phyloP scores from a whole-genome alignment of 2,797 vertebrate species.

The Sebastes wilsoni region DNA sequence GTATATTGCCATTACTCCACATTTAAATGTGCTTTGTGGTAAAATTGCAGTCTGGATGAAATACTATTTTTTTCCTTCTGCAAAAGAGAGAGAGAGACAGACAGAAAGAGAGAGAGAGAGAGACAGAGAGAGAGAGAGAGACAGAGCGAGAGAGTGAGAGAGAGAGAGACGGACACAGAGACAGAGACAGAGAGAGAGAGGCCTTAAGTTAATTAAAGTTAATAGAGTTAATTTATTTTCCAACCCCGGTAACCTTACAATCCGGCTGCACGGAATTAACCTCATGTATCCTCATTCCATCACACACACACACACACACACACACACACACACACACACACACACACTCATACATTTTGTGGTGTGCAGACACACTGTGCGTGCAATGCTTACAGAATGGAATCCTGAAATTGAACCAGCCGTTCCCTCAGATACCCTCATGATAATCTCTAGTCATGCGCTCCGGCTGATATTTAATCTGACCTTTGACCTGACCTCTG shows the following conservation, averaged over 20 bases:
- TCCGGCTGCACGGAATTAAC: conserved; percentile 49
- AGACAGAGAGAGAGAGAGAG: not conserved
- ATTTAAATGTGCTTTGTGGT: not conserved
- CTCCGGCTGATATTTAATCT: not conserved
- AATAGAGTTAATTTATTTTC: conserved; percentile 56
- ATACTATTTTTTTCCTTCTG: not conserved
- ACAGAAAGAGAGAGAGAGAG: not conserved
- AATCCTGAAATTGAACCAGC: conserved; percentile 9
- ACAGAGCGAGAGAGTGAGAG: not conserved
- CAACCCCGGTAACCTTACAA: conserved; percentile 41
- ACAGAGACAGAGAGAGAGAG: not conserved
- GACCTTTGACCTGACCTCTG: not conserved
- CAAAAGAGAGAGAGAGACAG: not conserved
- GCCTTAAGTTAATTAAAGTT: conserved; percentile 50
- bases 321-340: not conserved
- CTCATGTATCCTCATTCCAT: conserved; percentile 33
- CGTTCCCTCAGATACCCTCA: not conserved
- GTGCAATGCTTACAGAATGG: not conserved
- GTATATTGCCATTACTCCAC: not conserved
- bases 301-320: not conserved
- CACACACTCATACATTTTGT: not conserved
- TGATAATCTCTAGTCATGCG: conserved; percentile 21
- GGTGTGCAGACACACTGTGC: not conserved
- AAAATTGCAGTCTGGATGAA: not conserved
- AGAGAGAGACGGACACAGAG: not conserved